A percentile compares a stretch with the other conserved stretches of the same genome.
phyloP scores from a whole-genome alignment of 2,888 invertebrate genomes.

The Tuberolachnus salignus region DNA sequence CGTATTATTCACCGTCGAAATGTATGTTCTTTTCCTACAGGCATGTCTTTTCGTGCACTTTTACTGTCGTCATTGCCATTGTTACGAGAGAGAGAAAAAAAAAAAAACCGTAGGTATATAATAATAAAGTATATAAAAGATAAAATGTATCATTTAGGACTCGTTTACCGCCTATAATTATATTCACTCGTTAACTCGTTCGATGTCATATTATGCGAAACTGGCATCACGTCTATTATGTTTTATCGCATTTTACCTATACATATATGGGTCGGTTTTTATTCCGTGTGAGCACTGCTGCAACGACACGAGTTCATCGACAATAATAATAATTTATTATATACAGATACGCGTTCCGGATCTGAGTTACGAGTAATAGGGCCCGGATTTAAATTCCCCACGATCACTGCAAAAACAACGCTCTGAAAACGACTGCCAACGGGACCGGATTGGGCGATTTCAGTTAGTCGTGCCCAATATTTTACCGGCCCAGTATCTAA shows the following conservation, averaged over 20 bases:
- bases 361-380: too few relatives aligned
- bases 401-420: too few relatives aligned
- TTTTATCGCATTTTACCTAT: neutral
- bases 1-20: slow-evolving; percentile 9
- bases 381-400: too few relatives aligned
- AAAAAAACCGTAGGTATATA: neutral
- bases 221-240: too few relatives aligned
- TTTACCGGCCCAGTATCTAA: too few relatives aligned
- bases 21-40: neutral
- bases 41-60: neutral
- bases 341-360: too few relatives aligned
- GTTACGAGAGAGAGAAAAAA: neutral
- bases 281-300: neutral
- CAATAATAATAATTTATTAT: neutral
- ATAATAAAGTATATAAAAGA: neutral
- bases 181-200: slow-evolving; percentile 6
- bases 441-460: too few relatives aligned
- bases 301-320: neutral
- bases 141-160: slow-evolving; percentile 3
- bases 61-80: neutral
- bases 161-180: neutral
- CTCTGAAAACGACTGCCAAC: too few relatives aligned
- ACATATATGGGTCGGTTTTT: neutral
- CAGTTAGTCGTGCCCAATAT: too few relatives aligned
- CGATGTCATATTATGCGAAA: neutral